Conservation (phyloP, 2,888 invertebrate genomes). For the Petrophora chlorosata region DNA sequence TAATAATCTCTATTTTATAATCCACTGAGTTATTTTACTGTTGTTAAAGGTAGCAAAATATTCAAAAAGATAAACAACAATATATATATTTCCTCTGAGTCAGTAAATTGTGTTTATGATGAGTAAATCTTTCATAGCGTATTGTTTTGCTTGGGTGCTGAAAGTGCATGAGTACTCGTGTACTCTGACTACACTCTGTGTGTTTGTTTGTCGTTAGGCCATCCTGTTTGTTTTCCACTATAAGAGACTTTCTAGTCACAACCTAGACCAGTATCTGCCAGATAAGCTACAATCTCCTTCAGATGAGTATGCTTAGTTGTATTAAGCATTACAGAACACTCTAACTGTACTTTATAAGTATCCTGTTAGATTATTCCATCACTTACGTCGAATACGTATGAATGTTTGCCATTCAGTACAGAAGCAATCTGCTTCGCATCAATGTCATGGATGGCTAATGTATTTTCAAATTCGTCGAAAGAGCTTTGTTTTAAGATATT, state of each 20-base stretch:
- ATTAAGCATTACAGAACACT: no score
- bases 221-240: conserved; percentile 1
- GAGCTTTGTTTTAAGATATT: background rate
- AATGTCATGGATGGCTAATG: background rate
- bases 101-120: background rate
- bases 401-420: conserved; percentile 5
- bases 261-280: no score
- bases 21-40: background rate
- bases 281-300: no score
- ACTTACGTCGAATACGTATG: conserved; percentile 1
- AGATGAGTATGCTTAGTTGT: no score
- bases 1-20: background rate
- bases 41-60: background rate
- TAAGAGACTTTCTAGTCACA: no score
- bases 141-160: conserved; percentile 2
- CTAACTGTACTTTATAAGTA: background rate
- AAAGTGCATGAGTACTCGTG: background rate
- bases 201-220: conserved; percentile 5
- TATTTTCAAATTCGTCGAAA: background rate
- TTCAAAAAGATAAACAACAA: background rate
- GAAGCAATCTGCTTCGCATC: conserved; percentile 5
- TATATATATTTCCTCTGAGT: background rate
- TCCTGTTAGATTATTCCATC: background rate
- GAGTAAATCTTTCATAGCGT: background rate
- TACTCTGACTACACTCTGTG: conserved; percentile 1